These are phyloP conservation scores for Cantharis lateralis DNA, from an alignment of 2,888 invertebrate genomes.

Conservation along the genomic window DNA sequence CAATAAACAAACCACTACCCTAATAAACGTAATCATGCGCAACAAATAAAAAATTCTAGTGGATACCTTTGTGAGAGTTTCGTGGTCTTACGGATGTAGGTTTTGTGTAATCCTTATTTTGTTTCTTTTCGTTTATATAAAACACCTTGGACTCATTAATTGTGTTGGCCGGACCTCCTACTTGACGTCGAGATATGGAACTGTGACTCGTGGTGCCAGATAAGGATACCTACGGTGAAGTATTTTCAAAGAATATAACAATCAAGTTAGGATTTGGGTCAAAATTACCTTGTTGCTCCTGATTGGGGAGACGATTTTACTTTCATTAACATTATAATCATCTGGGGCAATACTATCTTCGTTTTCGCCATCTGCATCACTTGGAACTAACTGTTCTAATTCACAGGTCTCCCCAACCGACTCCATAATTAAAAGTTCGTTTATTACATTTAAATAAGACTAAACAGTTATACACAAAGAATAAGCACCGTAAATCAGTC, in stretches of 20 bases:
- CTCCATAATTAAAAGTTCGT: slow-evolving; percentile 46
- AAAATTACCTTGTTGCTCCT: slow-evolving; percentile 51
- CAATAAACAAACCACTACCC: neutral
- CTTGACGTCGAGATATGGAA: slow-evolving; percentile 47
- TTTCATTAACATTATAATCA: slow-evolving; percentile 48
- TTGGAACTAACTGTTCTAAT: slow-evolving; percentile 55
- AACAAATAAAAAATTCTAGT: neutral
- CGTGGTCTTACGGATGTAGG: slow-evolving; percentile 49
- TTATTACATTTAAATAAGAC: neutral
- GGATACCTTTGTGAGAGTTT: slow-evolving; percentile 55
- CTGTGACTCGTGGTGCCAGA: slow-evolving; percentile 56
- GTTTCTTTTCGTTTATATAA: slow-evolving; percentile 53
- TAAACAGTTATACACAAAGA: neutral
- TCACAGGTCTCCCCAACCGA: slow-evolving; percentile 54
- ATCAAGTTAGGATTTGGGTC: neutral
- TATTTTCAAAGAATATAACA: neutral
- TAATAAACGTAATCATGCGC: slow-evolving; percentile 7
- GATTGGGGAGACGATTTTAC: slow-evolving; percentile 53
- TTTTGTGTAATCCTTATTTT: slow-evolving; percentile 45
- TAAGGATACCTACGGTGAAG: slow-evolving; percentile 50
- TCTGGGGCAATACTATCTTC: slow-evolving; percentile 55
- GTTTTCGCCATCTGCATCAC: slow-evolving; percentile 54
- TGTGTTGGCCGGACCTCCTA: slow-evolving; percentile 36
- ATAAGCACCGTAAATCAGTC: neutral
- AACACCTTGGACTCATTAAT: slow-evolving; percentile 49